Evolutionary conservation across 2,797 vertebrate genomes (phyloP), one percentile per base, ranked within the genome.

Genomic region (Benthosema pterotum): DNA sequence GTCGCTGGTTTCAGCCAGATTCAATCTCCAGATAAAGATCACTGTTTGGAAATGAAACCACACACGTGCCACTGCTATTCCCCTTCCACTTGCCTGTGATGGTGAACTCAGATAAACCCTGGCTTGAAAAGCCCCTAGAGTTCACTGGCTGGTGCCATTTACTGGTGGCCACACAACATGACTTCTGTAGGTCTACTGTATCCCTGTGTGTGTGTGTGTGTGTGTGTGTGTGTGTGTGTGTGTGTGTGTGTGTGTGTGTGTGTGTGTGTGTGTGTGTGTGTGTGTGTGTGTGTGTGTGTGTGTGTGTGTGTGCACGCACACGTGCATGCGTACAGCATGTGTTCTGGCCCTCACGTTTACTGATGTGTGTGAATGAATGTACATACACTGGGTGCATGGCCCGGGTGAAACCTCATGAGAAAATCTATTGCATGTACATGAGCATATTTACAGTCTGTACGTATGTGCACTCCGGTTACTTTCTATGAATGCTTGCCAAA

Each of bases 11-110:
- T 59, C 71, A 80, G 86, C 87, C 77, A 86, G 81, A 84, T 89
- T 81, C 74, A 83, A 86, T 88, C 83, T 85, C 72, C 56, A 84
- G 83, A 87, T 84, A 87, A 82, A 81, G 85, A 83, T 79, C 70
- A 60, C 56, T 66, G 74, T 79, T 86, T 89, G 81, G 77, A 85
- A 90, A 83, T 75, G 74, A 75, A 75, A 70, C 60, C 45, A 69
- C 38, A 69, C 38, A 57, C 22, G 43, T 83, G 79, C 75, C 73
- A 73, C 78, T 49, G 55, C 67, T 78, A 68, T 79, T 88, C 76
- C 75, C 81, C 75, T 16, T 63, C 56, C 64, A 74, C 70, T 85
- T 83, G 80, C 77, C 78, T 81, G 81, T 71, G n/a, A n/a, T n/a
- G n/a, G n/a, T n/a, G 77, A 82, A 87, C 83, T 74, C 5, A 17